Conservation (phyloP, 2,113 vertebrate genomes). For the Bos indicus region DNA sequence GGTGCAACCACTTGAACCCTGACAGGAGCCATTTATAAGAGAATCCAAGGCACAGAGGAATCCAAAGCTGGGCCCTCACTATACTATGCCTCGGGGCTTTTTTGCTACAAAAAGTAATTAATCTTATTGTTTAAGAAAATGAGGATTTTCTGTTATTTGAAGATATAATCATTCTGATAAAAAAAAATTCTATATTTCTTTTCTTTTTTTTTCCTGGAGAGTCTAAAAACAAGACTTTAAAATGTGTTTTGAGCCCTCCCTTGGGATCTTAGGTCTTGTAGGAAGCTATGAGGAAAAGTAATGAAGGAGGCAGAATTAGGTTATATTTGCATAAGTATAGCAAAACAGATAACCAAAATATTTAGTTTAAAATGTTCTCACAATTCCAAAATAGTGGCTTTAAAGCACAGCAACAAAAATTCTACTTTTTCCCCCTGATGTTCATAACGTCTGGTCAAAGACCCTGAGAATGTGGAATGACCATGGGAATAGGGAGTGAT, state of each 20-base stretch:
- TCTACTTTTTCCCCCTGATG: not conserved
- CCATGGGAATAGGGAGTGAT: not conserved
- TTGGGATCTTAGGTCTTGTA: not conserved
- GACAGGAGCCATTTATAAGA: not conserved
- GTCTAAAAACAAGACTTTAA: not conserved
- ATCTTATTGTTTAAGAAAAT: not conserved
- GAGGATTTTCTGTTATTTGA: not conserved
- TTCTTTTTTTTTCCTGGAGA: not conserved
- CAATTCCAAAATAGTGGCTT: not conserved
- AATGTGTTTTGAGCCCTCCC: not conserved
- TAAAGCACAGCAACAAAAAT: not conserved
- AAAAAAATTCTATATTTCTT: not conserved
- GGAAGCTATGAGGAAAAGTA: constrained; percentile 14
- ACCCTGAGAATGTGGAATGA: not conserved
- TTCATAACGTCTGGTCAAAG: not conserved
- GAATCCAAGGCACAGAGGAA: not conserved
- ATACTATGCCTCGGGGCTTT: not conserved
- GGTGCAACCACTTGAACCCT: not conserved
- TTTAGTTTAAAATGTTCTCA: not conserved
- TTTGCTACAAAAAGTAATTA: not conserved
- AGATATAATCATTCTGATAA: not conserved
- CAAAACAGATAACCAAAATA: constrained; percentile 8
- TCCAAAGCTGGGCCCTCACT: not conserved
- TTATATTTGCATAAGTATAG: constrained; percentile 8
- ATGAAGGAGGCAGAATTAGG: not conserved